Percentiles rank a stretch among this genome's conserved stretches.
Conservation (phyloP, 2,888 invertebrate species). For the Pecten maximus region DNA sequence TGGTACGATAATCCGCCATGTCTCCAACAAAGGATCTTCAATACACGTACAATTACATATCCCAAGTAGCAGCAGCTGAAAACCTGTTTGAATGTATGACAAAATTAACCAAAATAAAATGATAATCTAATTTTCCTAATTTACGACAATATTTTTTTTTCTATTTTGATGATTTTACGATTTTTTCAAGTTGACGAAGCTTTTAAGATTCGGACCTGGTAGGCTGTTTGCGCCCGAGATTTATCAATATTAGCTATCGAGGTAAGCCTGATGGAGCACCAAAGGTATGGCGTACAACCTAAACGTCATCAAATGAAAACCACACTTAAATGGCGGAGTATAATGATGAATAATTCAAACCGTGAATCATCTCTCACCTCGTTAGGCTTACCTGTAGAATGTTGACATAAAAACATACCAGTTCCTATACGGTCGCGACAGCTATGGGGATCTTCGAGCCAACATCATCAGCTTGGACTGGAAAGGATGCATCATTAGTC, state of each 20-base stretch:
- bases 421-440: conserved; percentile 16
- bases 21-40: neutral
- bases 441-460: neutral
- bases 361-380: conserved; percentile 13
- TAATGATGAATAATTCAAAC: conserved; percentile 10
- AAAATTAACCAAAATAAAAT: no score
- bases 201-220: neutral
- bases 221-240: neutral
- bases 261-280: neutral
- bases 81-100: neutral
- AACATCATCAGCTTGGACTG: neutral
- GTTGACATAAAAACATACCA: neutral
- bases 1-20: neutral
- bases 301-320: neutral
- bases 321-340: conserved; percentile 16
- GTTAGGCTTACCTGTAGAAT: conserved; percentile 14
- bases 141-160: neutral
- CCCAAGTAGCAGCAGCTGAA: neutral
- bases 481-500: conserved; percentile 11
- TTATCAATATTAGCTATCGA: conserved; percentile 16
- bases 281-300: neutral
- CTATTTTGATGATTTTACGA: neutral
- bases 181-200: neutral
- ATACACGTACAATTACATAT: neutral
- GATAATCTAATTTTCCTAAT: no score